These are phyloP conservation scores for Eilema depressum DNA, from an alignment of 2,888 invertebrate genomes.

Conservation along the genomic window DNA sequence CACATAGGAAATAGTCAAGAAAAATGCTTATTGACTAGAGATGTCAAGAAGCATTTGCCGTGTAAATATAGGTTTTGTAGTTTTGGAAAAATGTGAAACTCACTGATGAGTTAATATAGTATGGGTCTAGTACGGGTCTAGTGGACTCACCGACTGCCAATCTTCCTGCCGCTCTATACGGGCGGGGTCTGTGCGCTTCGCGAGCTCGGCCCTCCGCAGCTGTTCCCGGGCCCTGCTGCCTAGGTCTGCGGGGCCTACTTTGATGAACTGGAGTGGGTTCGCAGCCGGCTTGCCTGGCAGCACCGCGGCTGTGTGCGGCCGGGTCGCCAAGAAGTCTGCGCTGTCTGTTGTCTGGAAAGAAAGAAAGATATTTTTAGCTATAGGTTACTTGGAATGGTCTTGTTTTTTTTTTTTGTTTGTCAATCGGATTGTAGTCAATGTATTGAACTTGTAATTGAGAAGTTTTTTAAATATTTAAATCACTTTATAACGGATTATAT, in stretches of 20 bases:
- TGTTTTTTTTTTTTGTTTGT: too few relatives aligned
- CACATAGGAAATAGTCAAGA: too few relatives aligned
- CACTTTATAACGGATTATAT: too few relatives aligned
- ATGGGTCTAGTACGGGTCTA: neutral
- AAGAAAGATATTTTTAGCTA: constrained; percentile 18
- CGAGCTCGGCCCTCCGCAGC: constrained; percentile 93
- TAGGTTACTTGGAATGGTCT: neutral
- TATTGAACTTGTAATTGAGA: too few relatives aligned
- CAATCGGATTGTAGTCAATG: too few relatives aligned
- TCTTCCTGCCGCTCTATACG: constrained; percentile 94
- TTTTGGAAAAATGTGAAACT: too few relatives aligned
- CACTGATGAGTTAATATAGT: too few relatives aligned
- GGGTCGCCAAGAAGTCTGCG: constrained; percentile 83
- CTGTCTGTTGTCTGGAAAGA: constrained; percentile 81
- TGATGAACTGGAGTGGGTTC: constrained; percentile 96
- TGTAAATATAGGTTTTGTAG: too few relatives aligned
- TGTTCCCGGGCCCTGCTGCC: constrained; percentile 95
- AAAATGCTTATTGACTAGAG: too few relatives aligned
- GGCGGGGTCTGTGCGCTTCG: constrained; percentile 93
- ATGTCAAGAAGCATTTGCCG: too few relatives aligned
- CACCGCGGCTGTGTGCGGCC: constrained; percentile 88
- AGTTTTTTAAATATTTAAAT: too few relatives aligned
- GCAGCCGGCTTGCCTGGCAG: constrained; percentile 94
- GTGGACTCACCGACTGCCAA: constrained; percentile 94
- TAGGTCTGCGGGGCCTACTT: constrained; percentile 95